Evolutionary conservation across 1,140 invertebrate genomes (phyloP).

Genomic region (Drosophila sechellia): DNA sequence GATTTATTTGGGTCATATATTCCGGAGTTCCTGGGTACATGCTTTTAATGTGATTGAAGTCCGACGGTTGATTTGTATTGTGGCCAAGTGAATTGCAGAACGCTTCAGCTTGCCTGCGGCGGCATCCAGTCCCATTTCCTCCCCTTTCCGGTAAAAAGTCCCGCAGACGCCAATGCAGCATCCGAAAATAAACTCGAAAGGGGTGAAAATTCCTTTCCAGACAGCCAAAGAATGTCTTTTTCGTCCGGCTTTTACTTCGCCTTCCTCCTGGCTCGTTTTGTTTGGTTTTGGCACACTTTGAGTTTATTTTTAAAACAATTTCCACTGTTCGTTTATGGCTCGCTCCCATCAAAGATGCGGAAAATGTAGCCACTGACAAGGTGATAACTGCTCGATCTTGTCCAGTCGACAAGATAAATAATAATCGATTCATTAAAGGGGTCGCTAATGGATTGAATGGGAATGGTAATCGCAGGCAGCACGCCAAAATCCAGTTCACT

Average conservation of each 20-base stretch:
- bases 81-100: constrained; percentile 51
- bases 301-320: constrained; percentile 71
- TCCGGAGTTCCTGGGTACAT: constrained; percentile 21
- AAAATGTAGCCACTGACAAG: constrained; percentile 45
- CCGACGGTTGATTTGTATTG: constrained; percentile 71
- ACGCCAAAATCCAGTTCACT: constrained; percentile 10
- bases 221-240: constrained; percentile 39
- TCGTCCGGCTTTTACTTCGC: constrained; percentile 29
- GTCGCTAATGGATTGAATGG: constrained; percentile 43
- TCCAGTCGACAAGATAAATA: constrained; percentile 34
- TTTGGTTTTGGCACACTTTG: constrained; percentile 68
- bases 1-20: constrained; percentile 61
- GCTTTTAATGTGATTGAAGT: constrained; percentile 71
- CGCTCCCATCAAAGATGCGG: constrained; percentile 32
- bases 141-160: constrained; percentile 28
- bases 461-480: not conserved
- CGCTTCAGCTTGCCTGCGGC: constrained; percentile 28
- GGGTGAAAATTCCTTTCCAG: constrained; percentile 45
- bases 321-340: constrained; percentile 19
- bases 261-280: constrained; percentile 6
- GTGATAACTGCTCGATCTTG: constrained; percentile 46
- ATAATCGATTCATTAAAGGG: constrained; percentile 45
- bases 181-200: constrained; percentile 45
- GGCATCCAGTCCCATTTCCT: constrained; percentile 8
- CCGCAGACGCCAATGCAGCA: constrained; percentile 24